Base-by-base conservation (phyloP, 1,140 invertebrate species). In the Drosophila nannoptera region DNA sequence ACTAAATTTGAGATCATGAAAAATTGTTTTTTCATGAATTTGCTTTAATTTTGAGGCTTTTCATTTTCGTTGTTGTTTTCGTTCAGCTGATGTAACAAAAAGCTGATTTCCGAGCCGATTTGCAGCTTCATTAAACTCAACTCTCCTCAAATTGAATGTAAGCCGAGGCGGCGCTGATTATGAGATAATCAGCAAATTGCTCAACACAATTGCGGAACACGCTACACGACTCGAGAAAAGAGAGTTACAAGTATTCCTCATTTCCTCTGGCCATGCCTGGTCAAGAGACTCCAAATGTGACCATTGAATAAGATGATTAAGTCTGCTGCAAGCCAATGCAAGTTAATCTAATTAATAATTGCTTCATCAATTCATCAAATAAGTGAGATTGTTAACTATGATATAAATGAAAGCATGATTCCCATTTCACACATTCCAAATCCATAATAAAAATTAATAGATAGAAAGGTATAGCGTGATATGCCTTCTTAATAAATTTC, bases 181-280 rank as follows among this genome's bases (percentile, higher is more conserved):
- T 83, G 72, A 84, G 80, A 84, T 83, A 83, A 80, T 80, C 76
- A 78, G 46, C 43, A 50, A 80, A 78, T 83, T 78, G 76, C 76
- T 64, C 69, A 78, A 78, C 68, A 70, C 61, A 72, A 62, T 63
- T 74, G 69, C 55, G 54, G 56, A 74, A 78, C 62, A 59, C 43
- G 31, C 38, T 64, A 60, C 63, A 63, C 75, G 63, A 64, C 65
- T 65, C 49, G 49, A 72, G 46, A 63, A 56, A 55, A 38, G 22
- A 49, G 43, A 65, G 49, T 14, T 35, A 35, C 9, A 49, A 12
- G 29, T 12, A 7, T 33, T 49, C 12, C 7, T 12, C 12, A 52
- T 52, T 52, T 52, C 49, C 49, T 35, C 12, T 33, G 49, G 4
- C 35, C 49, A 16, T 11, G 14, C 12, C 49, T 9, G 12, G 35